These are phyloP conservation scores for Drosophila quinaria DNA, from an alignment of 2,888 invertebrate species.

Conservation along the genomic window DNA sequence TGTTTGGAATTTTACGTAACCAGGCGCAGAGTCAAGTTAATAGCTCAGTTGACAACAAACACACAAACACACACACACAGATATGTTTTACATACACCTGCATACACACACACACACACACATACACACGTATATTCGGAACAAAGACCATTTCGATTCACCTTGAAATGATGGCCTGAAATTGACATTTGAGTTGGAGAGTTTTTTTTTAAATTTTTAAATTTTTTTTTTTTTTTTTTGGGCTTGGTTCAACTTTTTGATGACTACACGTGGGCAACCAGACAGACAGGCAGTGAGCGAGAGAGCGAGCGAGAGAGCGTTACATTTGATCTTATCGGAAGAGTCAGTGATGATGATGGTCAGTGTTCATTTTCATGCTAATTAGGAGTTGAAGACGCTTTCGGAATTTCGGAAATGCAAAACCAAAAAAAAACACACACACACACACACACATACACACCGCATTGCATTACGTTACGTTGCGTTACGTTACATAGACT, in stretches of 20 bases:
- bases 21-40: constrained; percentile 10
- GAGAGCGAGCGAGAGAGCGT: constrained; percentile 1
- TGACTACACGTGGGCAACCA: constrained; percentile 42
- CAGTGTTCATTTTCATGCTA: constrained; percentile 68
- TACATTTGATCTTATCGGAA: constrained; percentile 44
- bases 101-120: constrained; percentile 2
- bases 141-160: constrained; percentile 52
- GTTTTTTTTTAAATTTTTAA: constrained; percentile 18
- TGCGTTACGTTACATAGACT: constrained; percentile 30
- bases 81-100: constrained; percentile 3
- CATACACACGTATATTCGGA: constrained; percentile 20
- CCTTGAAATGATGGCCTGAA: constrained; percentile 64
- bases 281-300: constrained; percentile 5
- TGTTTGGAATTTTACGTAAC: constrained; percentile 52
- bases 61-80: neutral
- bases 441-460: neutral
- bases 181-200: constrained; percentile 33
- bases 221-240: constrained; percentile 18
- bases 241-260: constrained; percentile 17
- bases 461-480: constrained; percentile 24
- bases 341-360: constrained; percentile 13
- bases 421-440: too few species aligned
- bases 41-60: constrained; percentile 44
- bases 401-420: constrained; percentile 77
- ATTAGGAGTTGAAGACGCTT: constrained; percentile 57